A percentile compares a stretch with the other conserved stretches of the same genome.
These are phyloP conservation scores for Actenoides lindsayi DNA, from an alignment of 2,113 vertebrate species.

Conservation along the genomic window DNA sequence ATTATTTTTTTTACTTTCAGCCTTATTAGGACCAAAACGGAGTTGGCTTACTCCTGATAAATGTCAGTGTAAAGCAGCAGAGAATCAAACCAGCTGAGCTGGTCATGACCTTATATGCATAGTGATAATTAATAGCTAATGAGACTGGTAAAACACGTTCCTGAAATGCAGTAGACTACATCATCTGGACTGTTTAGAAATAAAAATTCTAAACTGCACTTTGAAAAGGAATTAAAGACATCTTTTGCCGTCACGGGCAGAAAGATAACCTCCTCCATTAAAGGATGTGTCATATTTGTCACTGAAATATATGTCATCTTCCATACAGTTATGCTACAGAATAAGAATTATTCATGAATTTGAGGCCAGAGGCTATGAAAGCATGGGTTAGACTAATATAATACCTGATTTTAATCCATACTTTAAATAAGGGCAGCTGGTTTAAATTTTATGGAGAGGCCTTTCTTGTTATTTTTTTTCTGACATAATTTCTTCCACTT, in stretches of 20 bases:
- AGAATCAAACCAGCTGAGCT: slow-evolving; percentile 2
- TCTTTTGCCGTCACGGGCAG: background rate
- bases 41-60: background rate
- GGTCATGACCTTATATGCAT: background rate
- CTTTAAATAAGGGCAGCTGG: background rate
- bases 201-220: background rate
- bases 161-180: background rate
- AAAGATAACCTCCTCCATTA: background rate
- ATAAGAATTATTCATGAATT: slow-evolving; percentile 7
- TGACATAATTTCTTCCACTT: background rate
- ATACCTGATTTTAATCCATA: background rate
- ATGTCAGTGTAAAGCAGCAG: background rate
- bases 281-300: background rate
- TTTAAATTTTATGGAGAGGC: background rate
- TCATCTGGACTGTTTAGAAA: background rate
- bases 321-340: background rate
- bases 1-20: background rate
- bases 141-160: background rate
- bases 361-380: background rate
- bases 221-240: background rate
- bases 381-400: background rate
- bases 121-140: slow-evolving; percentile 17
- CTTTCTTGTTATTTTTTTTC: background rate
- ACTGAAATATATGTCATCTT: background rate
- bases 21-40: background rate